Percentiles rank a stretch among this genome's conserved stretches.
phyloP scores from a whole-genome alignment of 64 coral and sea anemone genomes.

The Montipora efflorescens region DNA sequence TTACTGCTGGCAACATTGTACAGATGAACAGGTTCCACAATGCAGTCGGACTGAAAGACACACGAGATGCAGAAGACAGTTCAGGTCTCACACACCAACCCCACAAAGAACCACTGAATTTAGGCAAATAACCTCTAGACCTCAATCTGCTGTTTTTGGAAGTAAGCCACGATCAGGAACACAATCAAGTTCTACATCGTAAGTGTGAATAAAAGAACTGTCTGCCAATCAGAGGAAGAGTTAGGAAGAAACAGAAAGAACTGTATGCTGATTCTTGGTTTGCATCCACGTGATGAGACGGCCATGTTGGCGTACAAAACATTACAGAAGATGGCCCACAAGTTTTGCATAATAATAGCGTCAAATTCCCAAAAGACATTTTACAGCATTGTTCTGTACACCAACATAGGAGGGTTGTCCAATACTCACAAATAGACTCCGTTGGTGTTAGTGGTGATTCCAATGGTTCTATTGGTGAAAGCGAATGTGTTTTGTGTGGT shows the following conservation, averaged over 20 bases:
- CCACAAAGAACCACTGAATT: not conserved
- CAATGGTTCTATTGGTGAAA: too few species aligned
- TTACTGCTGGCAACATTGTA: conserved; percentile 23
- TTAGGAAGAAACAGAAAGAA: not conserved
- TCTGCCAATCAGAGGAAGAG: not conserved
- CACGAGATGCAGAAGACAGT: not conserved
- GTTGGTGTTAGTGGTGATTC: too few species aligned
- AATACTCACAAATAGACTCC: too few species aligned
- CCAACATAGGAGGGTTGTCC: too few species aligned
- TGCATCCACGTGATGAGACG: too few species aligned
- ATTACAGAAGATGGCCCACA: too few species aligned
- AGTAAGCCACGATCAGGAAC: conserved; percentile 68
- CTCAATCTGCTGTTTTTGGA: conserved; percentile 18
- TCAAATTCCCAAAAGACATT: too few species aligned
- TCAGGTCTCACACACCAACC: conserved; percentile 56
- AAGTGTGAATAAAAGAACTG: conserved; percentile 43
- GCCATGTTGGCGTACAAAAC: too few species aligned
- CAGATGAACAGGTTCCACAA: conserved; percentile 24
- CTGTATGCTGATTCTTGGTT: too few species aligned
- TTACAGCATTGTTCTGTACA: too few species aligned
- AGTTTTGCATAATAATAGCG: too few species aligned
- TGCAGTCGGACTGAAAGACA: conserved; percentile 44
- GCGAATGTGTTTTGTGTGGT: too few species aligned
- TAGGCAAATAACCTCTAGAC: conserved; percentile 57
- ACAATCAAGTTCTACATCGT: conserved; percentile 79